phyloP scores from a whole-genome alignment of 2,797 vertebrate species.

The Hirundo rustica region DNA sequence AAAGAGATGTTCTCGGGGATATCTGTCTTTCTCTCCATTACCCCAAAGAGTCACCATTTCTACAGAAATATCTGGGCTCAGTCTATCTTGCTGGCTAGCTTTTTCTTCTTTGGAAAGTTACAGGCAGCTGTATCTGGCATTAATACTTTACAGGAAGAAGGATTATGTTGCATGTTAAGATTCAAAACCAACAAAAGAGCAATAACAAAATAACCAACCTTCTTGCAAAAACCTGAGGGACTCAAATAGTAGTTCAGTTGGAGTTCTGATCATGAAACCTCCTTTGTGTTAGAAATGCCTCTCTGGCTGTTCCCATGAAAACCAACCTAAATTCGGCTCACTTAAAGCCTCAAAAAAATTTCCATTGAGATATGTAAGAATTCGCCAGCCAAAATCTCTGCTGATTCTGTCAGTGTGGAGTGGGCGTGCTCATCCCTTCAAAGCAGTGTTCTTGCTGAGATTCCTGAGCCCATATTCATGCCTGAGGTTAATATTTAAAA shows the following conservation, averaged over 20 bases:
- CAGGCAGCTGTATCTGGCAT: neutral
- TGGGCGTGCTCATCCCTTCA: neutral
- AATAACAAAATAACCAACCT: neutral
- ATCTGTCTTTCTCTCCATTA: neutral
- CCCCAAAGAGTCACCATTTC: neutral
- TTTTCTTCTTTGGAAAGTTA: neutral
- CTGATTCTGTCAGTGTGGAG: neutral
- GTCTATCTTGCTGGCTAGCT: neutral
- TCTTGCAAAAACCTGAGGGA: neutral
- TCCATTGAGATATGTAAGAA: neutral
- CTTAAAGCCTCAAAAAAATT: neutral
- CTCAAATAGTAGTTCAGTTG: neutral
- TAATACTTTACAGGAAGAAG: neutral
- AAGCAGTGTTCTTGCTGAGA: neutral
- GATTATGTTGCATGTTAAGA: neutral
- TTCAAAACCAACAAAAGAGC: neutral
- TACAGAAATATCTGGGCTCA: neutral
- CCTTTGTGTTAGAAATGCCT: neutral
- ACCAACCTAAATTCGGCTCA: neutral
- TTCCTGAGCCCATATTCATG: neutral
- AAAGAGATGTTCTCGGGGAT: neutral
- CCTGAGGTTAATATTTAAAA: neutral
- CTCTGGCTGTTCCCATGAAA: slow-evolving; percentile 20
- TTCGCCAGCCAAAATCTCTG: neutral
- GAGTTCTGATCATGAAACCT: neutral